Percentiles rank a stretch among this genome's conserved stretches.
phyloP scores from a whole-genome alignment of 1,140 invertebrate genomes.

The Sycophila sp. region DNA sequence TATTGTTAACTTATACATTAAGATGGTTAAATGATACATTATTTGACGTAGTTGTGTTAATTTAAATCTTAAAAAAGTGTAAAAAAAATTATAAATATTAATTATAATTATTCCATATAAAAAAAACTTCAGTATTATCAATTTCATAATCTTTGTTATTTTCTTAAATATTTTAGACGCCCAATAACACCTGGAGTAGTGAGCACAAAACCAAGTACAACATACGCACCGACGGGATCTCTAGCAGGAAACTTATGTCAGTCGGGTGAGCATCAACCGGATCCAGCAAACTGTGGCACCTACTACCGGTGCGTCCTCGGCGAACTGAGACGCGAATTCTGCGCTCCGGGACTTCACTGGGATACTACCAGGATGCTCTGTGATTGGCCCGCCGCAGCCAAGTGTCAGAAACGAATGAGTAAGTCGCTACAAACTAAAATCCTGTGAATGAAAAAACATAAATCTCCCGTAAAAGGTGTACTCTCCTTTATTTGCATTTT shows the following conservation, averaged over 20 bases:
- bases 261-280: constrained; percentile 73
- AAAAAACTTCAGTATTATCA: no score
- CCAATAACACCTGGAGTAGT: constrained; percentile 42
- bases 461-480: no score
- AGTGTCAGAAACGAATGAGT: constrained; percentile 72
- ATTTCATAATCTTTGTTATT: no score
- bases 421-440: constrained; percentile 37
- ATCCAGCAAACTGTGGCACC: constrained; percentile 76
- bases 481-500: no score
- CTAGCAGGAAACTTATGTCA: constrained; percentile 64
- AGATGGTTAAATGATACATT: not conserved
- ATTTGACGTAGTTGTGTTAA: constrained; percentile 18
- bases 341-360: constrained; percentile 85
- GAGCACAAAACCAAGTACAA: constrained; percentile 16
- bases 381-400: constrained; percentile 81
- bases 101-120: no score
- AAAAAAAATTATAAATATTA: no score
- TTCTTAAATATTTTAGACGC: no score
- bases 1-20: not conserved
- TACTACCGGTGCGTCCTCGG: constrained; percentile 81
- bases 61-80: no score
- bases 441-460: constrained; percentile 14
- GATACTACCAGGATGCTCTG: constrained; percentile 73
- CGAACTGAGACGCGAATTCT: constrained; percentile 74
- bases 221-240: not conserved